Evolutionary conservation across 2,113 vertebrate genomes (phyloP).

Genomic region (Sinocyclocheilus maitianheensis): DNA sequence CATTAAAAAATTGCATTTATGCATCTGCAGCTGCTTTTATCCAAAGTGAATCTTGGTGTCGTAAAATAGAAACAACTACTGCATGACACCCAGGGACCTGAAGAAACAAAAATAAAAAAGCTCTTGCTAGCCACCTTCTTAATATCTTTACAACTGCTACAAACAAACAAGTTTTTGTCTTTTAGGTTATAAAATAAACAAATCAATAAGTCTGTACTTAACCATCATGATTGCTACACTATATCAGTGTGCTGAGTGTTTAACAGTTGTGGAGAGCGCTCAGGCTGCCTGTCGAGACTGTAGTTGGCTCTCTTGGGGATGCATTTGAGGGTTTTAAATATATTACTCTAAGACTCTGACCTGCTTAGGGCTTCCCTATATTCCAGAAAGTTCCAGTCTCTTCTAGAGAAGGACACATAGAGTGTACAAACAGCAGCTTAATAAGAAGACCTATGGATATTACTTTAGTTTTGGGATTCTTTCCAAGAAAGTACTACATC

Average conservation of each 20-base stretch:
- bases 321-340: background rate
- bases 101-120: background rate
- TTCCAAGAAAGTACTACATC: background rate
- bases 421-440: background rate
- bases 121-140: background rate
- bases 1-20: background rate
- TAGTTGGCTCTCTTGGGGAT: background rate
- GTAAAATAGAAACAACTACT: background rate
- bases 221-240: background rate
- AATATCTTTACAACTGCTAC: background rate
- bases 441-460: background rate
- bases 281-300: background rate
- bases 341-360: background rate
- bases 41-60: background rate
- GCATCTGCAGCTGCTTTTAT: background rate
- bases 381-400: background rate
- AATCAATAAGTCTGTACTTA: background rate
- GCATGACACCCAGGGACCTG: background rate
- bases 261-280: background rate
- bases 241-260: background rate
- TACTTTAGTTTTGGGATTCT: background rate
- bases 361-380: conserved; percentile 8
- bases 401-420: background rate
- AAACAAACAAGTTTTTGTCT: background rate
- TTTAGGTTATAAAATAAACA: background rate